Evolutionary conservation across 1,140 invertebrate genomes (phyloP).

Genomic region (Agraylea sexmaculata): DNA sequence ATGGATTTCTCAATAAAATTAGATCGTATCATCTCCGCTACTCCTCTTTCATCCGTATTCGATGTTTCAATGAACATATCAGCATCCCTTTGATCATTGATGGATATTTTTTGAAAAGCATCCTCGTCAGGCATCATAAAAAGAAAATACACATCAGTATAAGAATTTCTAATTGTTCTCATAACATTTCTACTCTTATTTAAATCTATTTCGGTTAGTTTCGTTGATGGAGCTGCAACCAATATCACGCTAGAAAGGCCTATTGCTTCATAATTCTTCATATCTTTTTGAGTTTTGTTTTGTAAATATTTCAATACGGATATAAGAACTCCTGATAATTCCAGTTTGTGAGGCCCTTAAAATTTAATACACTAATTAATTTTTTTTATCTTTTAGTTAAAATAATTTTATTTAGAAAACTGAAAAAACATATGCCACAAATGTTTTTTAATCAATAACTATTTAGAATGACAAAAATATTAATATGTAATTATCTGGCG

Average conservation of each 20-base stretch:
- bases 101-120: constrained; percentile 20
- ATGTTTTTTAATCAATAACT: no score
- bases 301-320: constrained; percentile 26
- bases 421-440: no score
- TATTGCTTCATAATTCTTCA: constrained; percentile 23
- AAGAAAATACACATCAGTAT: constrained; percentile 34
- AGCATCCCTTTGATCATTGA: constrained; percentile 12
- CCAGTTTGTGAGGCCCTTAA: constrained; percentile 36
- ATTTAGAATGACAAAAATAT: no score
- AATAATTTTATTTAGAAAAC: no score
- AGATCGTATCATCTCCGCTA: constrained; percentile 26
- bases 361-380: constrained; percentile 15
- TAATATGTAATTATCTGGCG: no score
- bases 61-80: constrained; percentile 23
- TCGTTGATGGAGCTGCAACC: constrained; percentile 30
- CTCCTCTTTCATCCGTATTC: constrained; percentile 25
- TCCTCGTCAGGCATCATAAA: constrained; percentile 28
- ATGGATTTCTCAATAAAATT: constrained; percentile 28
- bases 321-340: constrained; percentile 32
- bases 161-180: constrained; percentile 26
- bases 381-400: constrained; percentile 1
- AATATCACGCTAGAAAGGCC: constrained; percentile 31
- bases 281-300: constrained; percentile 27
- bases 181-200: constrained; percentile 29
- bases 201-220: constrained; percentile 28